phyloP scores from a whole-genome alignment of 2,797 vertebrate genomes.

The Acanthopagrus latus region DNA sequence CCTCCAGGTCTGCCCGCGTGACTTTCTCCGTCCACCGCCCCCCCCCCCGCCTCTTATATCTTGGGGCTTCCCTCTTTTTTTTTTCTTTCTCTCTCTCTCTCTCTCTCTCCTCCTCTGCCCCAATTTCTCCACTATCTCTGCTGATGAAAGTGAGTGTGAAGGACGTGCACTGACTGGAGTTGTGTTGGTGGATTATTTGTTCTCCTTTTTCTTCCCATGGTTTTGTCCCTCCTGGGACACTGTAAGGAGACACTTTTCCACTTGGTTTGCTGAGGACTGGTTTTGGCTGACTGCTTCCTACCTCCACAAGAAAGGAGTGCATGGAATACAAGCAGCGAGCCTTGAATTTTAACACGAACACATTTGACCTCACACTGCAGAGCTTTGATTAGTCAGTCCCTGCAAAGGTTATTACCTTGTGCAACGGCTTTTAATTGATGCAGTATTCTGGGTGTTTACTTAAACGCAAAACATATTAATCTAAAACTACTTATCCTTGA shows the following conservation, averaged over 20 bases:
- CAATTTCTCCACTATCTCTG: constrained; percentile 45
- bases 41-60: constrained; percentile 20
- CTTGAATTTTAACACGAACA: constrained; percentile 38
- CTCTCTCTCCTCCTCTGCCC: constrained; percentile 13
- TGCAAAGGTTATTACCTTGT: constrained; percentile 29
- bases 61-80: constrained; percentile 34
- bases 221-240: constrained; percentile 63
- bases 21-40: not conserved
- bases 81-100: too few relatives aligned
- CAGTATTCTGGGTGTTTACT: constrained; percentile 20
- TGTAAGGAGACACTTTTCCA: constrained; percentile 73
- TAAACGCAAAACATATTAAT: constrained; percentile 23
- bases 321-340: constrained; percentile 24
- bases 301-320: constrained; percentile 44
- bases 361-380: constrained; percentile 53
- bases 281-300: constrained; percentile 57
- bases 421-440: constrained; percentile 14
- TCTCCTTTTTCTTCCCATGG: constrained; percentile 13
- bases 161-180: constrained; percentile 59
- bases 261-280: constrained; percentile 60
- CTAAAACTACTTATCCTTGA: constrained; percentile 15
- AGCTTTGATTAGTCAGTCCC: constrained; percentile 48
- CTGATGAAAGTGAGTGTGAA: constrained; percentile 73
- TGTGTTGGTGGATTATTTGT: constrained; percentile 55
- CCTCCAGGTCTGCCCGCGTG: constrained; percentile 50